phyloP scores from a whole-genome alignment of 2,797 vertebrate species.

The Xiphorhynchus erythropygius region DNA sequence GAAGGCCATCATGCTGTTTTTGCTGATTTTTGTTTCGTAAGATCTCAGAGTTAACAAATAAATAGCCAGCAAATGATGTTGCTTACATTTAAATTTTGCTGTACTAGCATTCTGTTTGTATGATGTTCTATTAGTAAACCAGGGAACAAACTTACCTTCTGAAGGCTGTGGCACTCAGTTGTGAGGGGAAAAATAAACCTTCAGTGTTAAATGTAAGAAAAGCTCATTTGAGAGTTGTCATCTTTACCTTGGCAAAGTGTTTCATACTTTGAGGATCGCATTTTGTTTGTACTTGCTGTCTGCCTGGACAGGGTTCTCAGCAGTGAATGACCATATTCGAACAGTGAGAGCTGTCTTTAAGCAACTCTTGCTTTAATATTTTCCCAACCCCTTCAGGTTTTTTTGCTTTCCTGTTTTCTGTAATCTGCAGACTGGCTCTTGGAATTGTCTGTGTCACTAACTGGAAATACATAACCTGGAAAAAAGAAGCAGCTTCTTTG shows the following conservation, averaged over 20 bases:
- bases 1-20: neutral
- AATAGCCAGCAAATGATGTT: neutral
- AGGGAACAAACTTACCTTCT: neutral
- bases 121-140: neutral
- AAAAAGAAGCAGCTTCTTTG: neutral
- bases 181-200: neutral
- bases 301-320: neutral
- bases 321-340: neutral
- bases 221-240: neutral
- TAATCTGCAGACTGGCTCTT: neutral
- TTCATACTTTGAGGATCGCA: fast-evolving
- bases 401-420: neutral
- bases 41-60: neutral
- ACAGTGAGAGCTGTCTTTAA: neutral
- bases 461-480: neutral
- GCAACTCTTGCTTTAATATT: neutral
- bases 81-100: neutral
- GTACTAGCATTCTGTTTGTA: neutral
- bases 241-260: neutral
- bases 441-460: neutral
- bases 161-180: neutral
- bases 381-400: neutral
- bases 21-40: neutral
- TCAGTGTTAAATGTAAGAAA: neutral
- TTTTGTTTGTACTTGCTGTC: neutral